Evolutionary conservation across 2,888 invertebrate genomes (phyloP).

Genomic region (Stenchaetothrips biformis): DNA sequence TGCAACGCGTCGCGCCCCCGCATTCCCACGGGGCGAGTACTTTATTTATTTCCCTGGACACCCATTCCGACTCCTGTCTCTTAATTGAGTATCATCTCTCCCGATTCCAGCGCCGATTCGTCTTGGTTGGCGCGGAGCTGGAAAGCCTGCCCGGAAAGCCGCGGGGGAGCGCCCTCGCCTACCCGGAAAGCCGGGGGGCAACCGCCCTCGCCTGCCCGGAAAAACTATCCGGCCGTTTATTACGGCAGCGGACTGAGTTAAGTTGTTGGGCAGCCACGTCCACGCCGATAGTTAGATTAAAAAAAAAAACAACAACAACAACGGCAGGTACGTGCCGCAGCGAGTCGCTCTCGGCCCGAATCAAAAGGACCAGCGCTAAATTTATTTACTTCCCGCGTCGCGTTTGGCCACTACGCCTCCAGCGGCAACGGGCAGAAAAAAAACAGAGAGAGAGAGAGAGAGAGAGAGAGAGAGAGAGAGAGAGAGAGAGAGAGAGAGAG

Average conservation of each 20-base stretch:
- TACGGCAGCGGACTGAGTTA: too few relatives aligned
- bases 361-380: too few relatives aligned
- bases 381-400: too few relatives aligned
- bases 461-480: not conserved
- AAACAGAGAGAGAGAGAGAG: not conserved
- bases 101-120: not conserved
- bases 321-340: too few relatives aligned
- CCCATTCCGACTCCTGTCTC: not conserved
- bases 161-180: too few relatives aligned
- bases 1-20: not conserved
- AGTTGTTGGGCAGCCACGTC: too few relatives aligned
- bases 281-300: too few relatives aligned
- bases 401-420: not conserved
- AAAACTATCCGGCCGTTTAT: too few relatives aligned
- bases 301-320: too few relatives aligned
- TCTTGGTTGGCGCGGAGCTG: not conserved
- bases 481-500: not conserved
- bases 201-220: too few relatives aligned
- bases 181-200: too few relatives aligned
- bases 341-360: too few relatives aligned
- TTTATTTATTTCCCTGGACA: constrained; percentile 11
- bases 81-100: not conserved
- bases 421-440: not conserved
- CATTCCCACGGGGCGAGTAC: not conserved
- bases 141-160: not conserved